Evolutionary conservation across 2,113 vertebrate species (phyloP).

Genomic region (Sphaerodactylus townsendi): DNA sequence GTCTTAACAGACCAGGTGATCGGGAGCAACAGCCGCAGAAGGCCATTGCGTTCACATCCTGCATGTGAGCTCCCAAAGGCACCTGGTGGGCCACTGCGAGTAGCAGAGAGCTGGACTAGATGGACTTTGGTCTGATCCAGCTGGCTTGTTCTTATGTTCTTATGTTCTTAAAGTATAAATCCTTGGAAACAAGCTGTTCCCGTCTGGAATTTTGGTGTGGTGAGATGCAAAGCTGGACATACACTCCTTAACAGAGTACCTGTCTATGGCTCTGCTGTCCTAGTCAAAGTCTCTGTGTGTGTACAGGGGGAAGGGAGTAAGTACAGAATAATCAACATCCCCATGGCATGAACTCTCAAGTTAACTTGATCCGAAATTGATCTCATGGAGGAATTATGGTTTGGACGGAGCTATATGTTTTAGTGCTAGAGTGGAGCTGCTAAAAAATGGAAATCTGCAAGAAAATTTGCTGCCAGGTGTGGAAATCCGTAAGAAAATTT

Average conservation of each 20-base stretch:
- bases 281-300: neutral
- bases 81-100: too few relatives aligned
- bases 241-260: conserved; percentile 35
- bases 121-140: too few relatives aligned
- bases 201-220: conserved; percentile 24
- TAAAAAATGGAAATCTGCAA: conserved; percentile 46
- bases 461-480: conserved; percentile 34
- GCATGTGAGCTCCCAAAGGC: too few relatives aligned
- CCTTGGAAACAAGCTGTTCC: conserved; percentile 32
- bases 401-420: conserved; percentile 30
- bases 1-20: too few relatives aligned
- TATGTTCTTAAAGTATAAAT: too few relatives aligned
- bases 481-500: conserved; percentile 36
- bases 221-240: conserved; percentile 32
- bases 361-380: conserved; percentile 51
- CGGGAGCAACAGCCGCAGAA: too few relatives aligned
- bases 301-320: conserved; percentile 19
- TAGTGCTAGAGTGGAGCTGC: conserved; percentile 38
- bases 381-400: conserved; percentile 50
- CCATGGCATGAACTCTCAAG: conserved; percentile 25
- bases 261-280: conserved; percentile 29
- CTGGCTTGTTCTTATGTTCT: too few relatives aligned
- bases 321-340: neutral
- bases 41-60: too few relatives aligned
- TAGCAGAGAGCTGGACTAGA: too few relatives aligned